phyloP scores from a whole-genome alignment of 2,113 vertebrate genomes.

The Haliaeetus leucogaster region DNA sequence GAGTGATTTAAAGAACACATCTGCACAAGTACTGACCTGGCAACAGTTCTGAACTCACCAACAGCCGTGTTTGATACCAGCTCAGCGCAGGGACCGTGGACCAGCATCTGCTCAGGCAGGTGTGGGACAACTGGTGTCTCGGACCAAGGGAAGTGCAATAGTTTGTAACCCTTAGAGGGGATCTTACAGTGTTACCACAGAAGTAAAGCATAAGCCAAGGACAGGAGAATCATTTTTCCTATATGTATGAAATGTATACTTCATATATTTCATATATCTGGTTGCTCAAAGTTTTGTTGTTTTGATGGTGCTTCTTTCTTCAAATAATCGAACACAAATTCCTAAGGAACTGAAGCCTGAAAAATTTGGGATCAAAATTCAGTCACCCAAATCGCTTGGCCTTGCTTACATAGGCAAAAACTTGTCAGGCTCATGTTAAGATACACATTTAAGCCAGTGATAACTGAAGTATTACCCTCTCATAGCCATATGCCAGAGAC shows the following conservation, averaged over 20 bases:
- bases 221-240: background rate
- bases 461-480: background rate
- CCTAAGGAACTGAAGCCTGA: background rate
- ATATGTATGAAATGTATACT: background rate
- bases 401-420: background rate
- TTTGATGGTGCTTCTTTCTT: background rate
- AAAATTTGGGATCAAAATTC: background rate
- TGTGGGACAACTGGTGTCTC: background rate
- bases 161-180: background rate
- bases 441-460: too few species aligned
- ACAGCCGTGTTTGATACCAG: accelerated
- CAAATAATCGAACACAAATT: background rate
- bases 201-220: background rate
- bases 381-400: background rate
- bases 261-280: background rate
- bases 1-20: background rate
- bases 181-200: background rate
- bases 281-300: background rate
- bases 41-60: background rate
- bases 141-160: background rate
- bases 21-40: background rate
- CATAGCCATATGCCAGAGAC: background rate
- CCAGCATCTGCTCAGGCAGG: accelerated
- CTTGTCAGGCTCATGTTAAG: background rate
- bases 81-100: background rate